Percentiles rank a stretch among this genome's conserved stretches.
Conservation (phyloP, 2,888 invertebrate species). For the Rosalia funebris region DNA sequence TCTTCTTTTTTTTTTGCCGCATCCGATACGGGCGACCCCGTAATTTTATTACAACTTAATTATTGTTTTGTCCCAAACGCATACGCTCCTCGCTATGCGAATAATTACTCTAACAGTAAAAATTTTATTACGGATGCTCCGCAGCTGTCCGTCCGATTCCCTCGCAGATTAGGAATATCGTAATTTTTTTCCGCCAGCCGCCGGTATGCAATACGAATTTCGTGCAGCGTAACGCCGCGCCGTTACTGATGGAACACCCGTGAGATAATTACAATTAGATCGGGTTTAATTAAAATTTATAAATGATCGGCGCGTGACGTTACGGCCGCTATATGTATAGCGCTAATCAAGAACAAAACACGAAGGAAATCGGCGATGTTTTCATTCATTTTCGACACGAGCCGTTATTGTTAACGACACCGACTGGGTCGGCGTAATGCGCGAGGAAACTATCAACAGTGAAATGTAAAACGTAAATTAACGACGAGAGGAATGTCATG, state of each 20-base stretch:
- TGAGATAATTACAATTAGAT: conserved; percentile 19
- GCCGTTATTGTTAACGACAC: not conserved
- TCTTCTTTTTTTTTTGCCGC: not conserved
- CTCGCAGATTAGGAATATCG: not conserved
- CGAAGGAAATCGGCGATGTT: conserved; percentile 1
- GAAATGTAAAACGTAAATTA: not conserved
- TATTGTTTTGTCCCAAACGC: not conserved
- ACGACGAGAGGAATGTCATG: not conserved
- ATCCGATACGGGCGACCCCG: not conserved
- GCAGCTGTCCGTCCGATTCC: not conserved
- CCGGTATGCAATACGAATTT: not conserved
- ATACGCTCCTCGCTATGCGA: not conserved
- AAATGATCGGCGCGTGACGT: not conserved
- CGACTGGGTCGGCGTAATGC: not conserved
- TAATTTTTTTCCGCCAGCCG: not conserved
- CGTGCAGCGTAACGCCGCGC: not conserved
- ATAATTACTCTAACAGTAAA: conserved; percentile 17
- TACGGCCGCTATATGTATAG: not conserved
- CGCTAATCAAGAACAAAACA: conserved; percentile 6
- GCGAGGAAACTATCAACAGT: not conserved
- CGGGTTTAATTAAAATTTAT: conserved; percentile 13
- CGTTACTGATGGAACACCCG: not conserved
- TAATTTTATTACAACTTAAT: not conserved
- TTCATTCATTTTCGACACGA: conserved; percentile 2
- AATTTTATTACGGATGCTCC: not conserved